A percentile compares a stretch with the other conserved stretches of the same genome.
Conservation (phyloP, 2,113 vertebrate genomes). For the Menura novaehollandiae region DNA sequence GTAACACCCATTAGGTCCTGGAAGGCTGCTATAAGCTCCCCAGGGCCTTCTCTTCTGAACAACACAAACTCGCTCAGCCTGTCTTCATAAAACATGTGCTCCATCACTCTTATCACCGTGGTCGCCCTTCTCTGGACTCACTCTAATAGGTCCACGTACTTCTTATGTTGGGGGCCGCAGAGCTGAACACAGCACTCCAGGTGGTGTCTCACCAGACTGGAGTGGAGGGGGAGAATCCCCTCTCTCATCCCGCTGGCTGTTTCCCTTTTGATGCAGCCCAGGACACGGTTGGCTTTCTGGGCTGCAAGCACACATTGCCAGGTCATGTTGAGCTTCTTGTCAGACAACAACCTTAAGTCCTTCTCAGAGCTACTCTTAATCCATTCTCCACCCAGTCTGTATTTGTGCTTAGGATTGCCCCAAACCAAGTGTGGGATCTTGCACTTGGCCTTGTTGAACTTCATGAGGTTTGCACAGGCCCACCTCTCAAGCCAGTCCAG, state of each 20-base stretch:
- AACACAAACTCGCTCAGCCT: neutral
- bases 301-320: rapidly evolving
- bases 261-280: neutral
- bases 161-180: neutral
- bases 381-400: neutral
- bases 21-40: neutral
- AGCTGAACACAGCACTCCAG: neutral
- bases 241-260: neutral
- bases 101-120: neutral
- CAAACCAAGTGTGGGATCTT: neutral
- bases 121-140: neutral
- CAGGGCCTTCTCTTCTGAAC: neutral
- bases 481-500: neutral
- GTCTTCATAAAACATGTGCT: neutral
- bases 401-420: neutral
- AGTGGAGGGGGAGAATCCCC: rapidly evolving
- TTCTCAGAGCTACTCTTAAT: neutral
- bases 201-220: neutral
- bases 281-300: neutral
- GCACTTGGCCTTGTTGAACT: neutral
- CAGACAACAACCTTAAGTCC: neutral
- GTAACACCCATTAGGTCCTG: neutral
- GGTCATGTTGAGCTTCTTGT: neutral
- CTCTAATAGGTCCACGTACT: neutral
- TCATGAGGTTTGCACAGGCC: neutral